A percentile compares a stretch with the other conserved stretches of the same genome.
phyloP scores from a whole-genome alignment of 2,113 vertebrate genomes.

The Nerophis ophidion region DNA sequence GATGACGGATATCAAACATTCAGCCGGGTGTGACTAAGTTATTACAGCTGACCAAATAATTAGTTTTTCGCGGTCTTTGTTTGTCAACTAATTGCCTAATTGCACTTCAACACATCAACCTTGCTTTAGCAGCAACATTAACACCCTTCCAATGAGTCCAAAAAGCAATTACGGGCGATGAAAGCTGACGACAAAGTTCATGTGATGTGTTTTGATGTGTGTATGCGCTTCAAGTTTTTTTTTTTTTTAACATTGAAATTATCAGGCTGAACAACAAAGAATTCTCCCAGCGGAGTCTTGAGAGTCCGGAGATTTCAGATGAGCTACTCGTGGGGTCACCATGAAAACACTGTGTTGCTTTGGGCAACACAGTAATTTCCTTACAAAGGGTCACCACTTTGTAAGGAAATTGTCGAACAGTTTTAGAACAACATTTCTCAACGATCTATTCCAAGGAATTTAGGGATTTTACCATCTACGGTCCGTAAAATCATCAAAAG shows the following conservation, averaged over 20 bases:
- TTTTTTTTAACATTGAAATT: conserved; percentile 2
- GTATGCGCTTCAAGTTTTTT: not conserved
- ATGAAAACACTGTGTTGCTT: not conserved
- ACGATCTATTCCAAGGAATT: too few species aligned
- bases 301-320: not conserved
- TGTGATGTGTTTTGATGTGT: not conserved
- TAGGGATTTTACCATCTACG: too few species aligned
- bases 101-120: not conserved
- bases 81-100: not conserved
- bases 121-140: not conserved
- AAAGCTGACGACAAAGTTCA: not conserved
- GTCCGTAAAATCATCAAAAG: too few species aligned
- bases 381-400: too few species aligned
- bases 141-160: not conserved
- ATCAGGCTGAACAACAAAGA: not conserved
- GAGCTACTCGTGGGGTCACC: conserved; percentile 4
- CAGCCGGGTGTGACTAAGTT: not conserved
- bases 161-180: not conserved
- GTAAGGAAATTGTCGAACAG: too few species aligned
- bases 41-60: not conserved
- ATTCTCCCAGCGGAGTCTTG: not conserved
- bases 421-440: too few species aligned
- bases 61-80: not conserved
- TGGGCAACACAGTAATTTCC: too few species aligned
- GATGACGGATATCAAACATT: conserved; percentile 31